Evolutionary conservation across 2,888 invertebrate species (phyloP).

Genomic region (Latrodectus hesperus): DNA sequence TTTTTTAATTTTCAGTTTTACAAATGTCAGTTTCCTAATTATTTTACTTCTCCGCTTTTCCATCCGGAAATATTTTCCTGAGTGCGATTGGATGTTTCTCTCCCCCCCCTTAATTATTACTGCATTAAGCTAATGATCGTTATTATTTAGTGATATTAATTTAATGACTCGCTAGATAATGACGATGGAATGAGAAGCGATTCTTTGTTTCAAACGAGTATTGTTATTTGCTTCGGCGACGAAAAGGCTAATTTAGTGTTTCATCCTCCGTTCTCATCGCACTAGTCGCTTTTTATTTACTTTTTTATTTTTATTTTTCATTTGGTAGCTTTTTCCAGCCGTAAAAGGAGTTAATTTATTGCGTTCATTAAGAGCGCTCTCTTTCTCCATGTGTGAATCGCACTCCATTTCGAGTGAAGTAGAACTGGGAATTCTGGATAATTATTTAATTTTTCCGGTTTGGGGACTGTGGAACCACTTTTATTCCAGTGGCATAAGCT

Average conservation of each 20-base stretch:
- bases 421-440: not conserved
- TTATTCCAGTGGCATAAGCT: too few species aligned
- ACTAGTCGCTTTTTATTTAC: not conserved
- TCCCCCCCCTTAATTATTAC: constrained; percentile 43
- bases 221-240: constrained; percentile 35
- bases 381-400: not conserved
- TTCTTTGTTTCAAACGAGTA: constrained; percentile 38
- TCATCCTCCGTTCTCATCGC: constrained; percentile 19
- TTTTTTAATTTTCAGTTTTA: constrained; percentile 1
- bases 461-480: not conserved
- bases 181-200: constrained; percentile 26
- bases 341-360: constrained; percentile 24
- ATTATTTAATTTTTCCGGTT: constrained; percentile 5
- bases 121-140: constrained; percentile 66
- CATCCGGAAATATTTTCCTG: constrained; percentile 20
- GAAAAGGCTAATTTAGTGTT: constrained; percentile 51
- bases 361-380: constrained; percentile 26
- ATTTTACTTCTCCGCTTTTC: not conserved
- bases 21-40: not conserved
- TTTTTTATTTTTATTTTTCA: constrained; percentile 14
- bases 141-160: constrained; percentile 62
- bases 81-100: constrained; percentile 27
- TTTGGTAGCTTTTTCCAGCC: not conserved
- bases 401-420: not conserved
- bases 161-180: constrained; percentile 42